Evolutionary conservation across 92 coral and sea anemone species (phyloP), one percentile per base, ranked within the genome.

Genomic region (Actinostola sp.): DNA sequence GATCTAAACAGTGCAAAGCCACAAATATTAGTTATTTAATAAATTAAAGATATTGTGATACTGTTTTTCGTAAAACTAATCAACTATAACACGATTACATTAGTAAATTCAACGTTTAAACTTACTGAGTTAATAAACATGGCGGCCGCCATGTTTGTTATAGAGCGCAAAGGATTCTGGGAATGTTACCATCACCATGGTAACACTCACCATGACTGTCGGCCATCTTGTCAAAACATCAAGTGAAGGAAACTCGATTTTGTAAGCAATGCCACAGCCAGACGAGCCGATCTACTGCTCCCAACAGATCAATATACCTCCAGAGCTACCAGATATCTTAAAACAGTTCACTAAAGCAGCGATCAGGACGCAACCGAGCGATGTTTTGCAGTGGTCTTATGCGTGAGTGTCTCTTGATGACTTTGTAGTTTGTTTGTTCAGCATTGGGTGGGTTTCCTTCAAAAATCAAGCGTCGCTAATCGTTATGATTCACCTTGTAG

Each of bases 301-400:
- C 30, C 98, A 94, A 67, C 98, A 94, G 84, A 94, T 94, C 42
- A 94, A 91, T 61, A 94, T 94, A 61, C 98, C 98, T 41, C 98
- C 98, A 52, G 98, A 94, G 79, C 84, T 94, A 17, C 98, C 98
- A 26, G 98, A 94, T 64, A 83, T 91, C 31, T 82, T 94, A 55
- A 94, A 94, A 71, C 98, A 94, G 84, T 94, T 94, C 52, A 94
- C 98, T 0, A 94, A 94, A 77, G 98, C 98, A 0, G 98, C 98
- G 3, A 94, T 94, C 28, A 75, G 98, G 67, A 91, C 98, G 7
- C 98, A 94, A 77, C 98, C 98, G 42, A 81, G 78, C 45, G 98
- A 94, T 70, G 87, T 94, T 19, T 67, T 94, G 53, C 92, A 91
- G 74, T 94, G 98, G 98, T 88, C 98, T 46, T 84, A 72, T 38